phyloP scores from a whole-genome alignment of 2,888 invertebrate species.

The Achlya flavicornis region DNA sequence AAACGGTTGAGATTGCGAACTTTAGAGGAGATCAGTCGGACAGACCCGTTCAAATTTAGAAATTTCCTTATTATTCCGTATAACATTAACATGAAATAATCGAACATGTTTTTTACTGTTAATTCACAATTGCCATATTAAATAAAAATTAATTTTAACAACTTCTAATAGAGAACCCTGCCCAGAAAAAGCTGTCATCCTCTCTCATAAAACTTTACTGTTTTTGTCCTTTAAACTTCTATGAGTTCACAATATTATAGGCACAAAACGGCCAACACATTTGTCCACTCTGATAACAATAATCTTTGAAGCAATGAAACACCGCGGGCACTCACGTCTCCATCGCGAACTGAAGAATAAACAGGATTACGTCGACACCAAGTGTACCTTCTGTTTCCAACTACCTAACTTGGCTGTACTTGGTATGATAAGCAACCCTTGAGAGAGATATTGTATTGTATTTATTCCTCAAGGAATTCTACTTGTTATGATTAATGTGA shows the following conservation, averaged over 20 bases:
- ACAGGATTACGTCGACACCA: conserved; percentile 52
- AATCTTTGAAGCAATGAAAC: conserved; percentile 27
- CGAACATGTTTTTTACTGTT: no score
- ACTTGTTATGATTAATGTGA: not conserved
- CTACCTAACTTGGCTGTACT: conserved; percentile 10
- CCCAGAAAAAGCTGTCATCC: no score
- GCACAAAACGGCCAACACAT: not conserved
- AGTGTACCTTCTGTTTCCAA: conserved; percentile 39
- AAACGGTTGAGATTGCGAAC: no score
- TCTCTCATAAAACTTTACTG: no score
- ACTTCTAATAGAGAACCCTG: no score
- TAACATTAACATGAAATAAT: no score
- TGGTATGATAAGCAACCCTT: conserved; percentile 10
- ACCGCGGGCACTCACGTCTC: conserved; percentile 50
- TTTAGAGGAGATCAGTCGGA: no score
- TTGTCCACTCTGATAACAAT: not conserved
- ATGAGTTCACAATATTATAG: not conserved
- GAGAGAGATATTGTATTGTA: not conserved
- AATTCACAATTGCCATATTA: no score
- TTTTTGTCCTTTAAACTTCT: no score
- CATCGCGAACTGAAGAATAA: conserved; percentile 51
- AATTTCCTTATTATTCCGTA: no score
- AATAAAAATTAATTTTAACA: no score
- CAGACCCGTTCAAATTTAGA: no score
- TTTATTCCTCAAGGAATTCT: not conserved